Base-by-base conservation (phyloP, 92 coral and sea anemone species). In the Meandrina meandrites region DNA sequence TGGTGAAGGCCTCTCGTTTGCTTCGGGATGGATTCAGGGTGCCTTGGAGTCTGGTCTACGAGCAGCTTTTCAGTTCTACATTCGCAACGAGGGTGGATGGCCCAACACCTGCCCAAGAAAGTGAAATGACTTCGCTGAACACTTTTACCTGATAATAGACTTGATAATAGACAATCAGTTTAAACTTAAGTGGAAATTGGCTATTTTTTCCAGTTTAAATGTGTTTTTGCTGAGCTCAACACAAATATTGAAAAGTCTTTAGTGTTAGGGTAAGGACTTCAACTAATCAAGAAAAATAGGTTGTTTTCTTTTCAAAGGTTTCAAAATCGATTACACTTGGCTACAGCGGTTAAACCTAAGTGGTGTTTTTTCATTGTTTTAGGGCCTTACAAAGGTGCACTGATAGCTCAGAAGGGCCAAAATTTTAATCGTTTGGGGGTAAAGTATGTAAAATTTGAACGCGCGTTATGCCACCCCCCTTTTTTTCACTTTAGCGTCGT, bases 1-100 rank as follows among this genome's bases (percentile, higher is more conserved):
- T 35, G 88, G 91, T 27, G 92, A 89, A 50, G 92, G 84, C 57
- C 72, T 89, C 45, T 90, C 92, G 82, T 90, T 90, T 54, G 89
- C 92, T 51, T 45, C 87, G 64, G 92, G 89, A 79, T 90, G 92
- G 92, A 90, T 90, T 79, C 92, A 90, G 84, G 92, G 92, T 6
- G 92, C 92, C 72, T 81, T 90, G 77, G 92, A 90, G 76, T 89
- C 92, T 24, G 92, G 92, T 31, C 81, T 89, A 45, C 81, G 92
- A 78, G 92, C 92, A 68, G 92, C 89, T 18, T 89, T 72, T 82
- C 92, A 89, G 89, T 85, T 89, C 48, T 89, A 78, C 78, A 73
- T 74, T 57, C 68, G 72, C 58, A 90, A 90, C 87, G 92, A 90
- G 75, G 78, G 84, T 57, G 86, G 77, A 62, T 81, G 85, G 85